phyloP scores from a whole-genome alignment of 2,888 invertebrate genomes.

The Drosophila flavopinicola region DNA sequence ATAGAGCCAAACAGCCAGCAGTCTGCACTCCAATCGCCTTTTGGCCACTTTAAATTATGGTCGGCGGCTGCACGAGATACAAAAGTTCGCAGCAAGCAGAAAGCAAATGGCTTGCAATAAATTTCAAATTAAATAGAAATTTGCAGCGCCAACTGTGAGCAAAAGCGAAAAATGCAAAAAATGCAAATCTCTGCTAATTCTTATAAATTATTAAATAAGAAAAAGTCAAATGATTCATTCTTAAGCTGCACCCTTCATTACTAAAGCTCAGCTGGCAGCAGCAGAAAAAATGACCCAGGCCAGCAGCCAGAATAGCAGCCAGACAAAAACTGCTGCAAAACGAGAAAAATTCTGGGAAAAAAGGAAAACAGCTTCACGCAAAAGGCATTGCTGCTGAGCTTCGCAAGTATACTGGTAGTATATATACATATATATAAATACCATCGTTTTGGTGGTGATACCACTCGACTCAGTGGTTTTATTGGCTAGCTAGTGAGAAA shows the following conservation, averaged over 20 bases:
- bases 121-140: slow-evolving; percentile 80
- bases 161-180: slow-evolving; percentile 42
- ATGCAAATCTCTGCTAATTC: slow-evolving; percentile 81
- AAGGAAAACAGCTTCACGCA: slow-evolving; percentile 24
- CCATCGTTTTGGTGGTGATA: too few relatives aligned
- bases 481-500: too few relatives aligned
- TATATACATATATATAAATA: not conserved
- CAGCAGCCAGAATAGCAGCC: slow-evolving; percentile 20
- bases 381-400: slow-evolving; percentile 36
- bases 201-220: slow-evolving; percentile 80
- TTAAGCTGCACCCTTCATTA: slow-evolving; percentile 80
- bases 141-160: slow-evolving; percentile 58
- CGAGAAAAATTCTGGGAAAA: slow-evolving; percentile 28
- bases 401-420: not conserved
- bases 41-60: slow-evolving; percentile 46
- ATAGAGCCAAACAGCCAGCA: slow-evolving; percentile 39
- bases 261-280: slow-evolving; percentile 77
- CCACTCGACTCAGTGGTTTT: too few relatives aligned
- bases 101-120: slow-evolving; percentile 71
- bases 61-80: slow-evolving; percentile 23
- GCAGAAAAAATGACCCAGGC: slow-evolving; percentile 49
- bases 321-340: slow-evolving; percentile 29
- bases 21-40: slow-evolving; percentile 45
- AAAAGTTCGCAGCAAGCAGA: slow-evolving; percentile 25
- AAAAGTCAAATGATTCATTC: slow-evolving; percentile 81